Evolutionary conservation across 2,797 vertebrate species (phyloP), one percentile per base, ranked within the genome.

Genomic region (Xenentodon cancila): DNA sequence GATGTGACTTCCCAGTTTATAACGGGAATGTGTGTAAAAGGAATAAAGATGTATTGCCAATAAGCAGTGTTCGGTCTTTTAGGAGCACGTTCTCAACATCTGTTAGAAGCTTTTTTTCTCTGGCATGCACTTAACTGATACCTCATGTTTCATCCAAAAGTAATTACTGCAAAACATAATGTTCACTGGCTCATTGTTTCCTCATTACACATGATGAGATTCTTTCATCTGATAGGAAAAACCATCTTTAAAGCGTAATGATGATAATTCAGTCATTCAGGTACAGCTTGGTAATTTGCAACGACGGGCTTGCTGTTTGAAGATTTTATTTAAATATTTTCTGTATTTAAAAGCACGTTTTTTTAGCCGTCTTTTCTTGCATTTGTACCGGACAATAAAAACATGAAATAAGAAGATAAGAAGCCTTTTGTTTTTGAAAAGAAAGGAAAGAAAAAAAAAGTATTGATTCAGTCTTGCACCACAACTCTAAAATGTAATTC

Each of bases 41-140:
- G 54, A 49, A 56, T 43, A 15, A 37, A 34, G 45, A 53, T 44
- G 11, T 60, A 57, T 18, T 44, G 50, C 54, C 45, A 68, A 30
- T 55, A 53, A 34, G 58, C 22, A 53, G 42, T 6, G 12, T 68
- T 49, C 17, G 40, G 27, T 50, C 43, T 63, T 71, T 76, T 55
- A 52, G 45, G 57, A 65, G 22, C 49, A 53, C 62, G 66, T 84
- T 69, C n/a, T n/a, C 74, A 80, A 80, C 83, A 87, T 87, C 85
- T 88, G 86, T 47, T 47, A 15, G n/a, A 18, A 57, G 48, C 62
- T 55, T 59, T 73, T 73, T n/a, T 30, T 50, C 44, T 67, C 54
- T 49, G 50, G 59, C 47, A 46, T 48, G 45, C 53, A 37, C 45
- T 63, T 68, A 25, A 58, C 46, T 7, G 20, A 49, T 57, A 48